phyloP scores from a whole-genome alignment of 92 coral and sea anemone species.

The Parazoanthus atlanticus region DNA sequence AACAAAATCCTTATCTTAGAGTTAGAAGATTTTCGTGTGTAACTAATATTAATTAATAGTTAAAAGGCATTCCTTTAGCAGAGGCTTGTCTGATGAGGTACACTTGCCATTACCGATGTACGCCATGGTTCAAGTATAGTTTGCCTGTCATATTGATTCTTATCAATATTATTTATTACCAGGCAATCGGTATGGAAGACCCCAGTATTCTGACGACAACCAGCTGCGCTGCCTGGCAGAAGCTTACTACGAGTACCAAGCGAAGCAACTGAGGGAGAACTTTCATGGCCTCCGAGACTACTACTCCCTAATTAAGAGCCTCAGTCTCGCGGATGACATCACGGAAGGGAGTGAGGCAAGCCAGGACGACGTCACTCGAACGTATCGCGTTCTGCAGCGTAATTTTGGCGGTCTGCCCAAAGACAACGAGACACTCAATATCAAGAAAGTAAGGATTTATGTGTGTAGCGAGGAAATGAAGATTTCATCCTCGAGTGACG shows the following conservation, averaged over 20 bases:
- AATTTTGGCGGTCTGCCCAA: constrained; percentile 54
- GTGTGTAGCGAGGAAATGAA: background rate
- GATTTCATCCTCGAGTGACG: background rate
- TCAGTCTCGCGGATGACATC: constrained; percentile 45
- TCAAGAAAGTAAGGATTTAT: constrained; percentile 23
- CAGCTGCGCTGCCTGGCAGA: constrained; percentile 51
- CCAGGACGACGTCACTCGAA: constrained; percentile 26
- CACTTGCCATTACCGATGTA: no score
- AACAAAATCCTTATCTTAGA: no score
- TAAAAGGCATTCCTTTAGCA: no score
- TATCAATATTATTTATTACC: background rate
- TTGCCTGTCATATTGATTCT: background rate
- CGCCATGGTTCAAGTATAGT: no score
- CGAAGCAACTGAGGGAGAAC: constrained; percentile 36
- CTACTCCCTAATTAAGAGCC: constrained; percentile 52
- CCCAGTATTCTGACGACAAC: constrained; percentile 7
- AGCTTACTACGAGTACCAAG: constrained; percentile 51
- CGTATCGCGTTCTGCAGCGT: constrained; percentile 49
- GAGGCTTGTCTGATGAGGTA: no score
- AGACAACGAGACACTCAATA: constrained; percentile 16
- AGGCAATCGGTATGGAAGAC: constrained; percentile 14
- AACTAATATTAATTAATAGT: no score
- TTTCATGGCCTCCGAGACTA: constrained; percentile 56
- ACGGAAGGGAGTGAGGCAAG: constrained; percentile 18
- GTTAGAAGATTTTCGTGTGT: no score